These are phyloP conservation scores for Acrobasis consociella DNA, from an alignment of 2,888 invertebrate genomes.

Conservation along the genomic window DNA sequence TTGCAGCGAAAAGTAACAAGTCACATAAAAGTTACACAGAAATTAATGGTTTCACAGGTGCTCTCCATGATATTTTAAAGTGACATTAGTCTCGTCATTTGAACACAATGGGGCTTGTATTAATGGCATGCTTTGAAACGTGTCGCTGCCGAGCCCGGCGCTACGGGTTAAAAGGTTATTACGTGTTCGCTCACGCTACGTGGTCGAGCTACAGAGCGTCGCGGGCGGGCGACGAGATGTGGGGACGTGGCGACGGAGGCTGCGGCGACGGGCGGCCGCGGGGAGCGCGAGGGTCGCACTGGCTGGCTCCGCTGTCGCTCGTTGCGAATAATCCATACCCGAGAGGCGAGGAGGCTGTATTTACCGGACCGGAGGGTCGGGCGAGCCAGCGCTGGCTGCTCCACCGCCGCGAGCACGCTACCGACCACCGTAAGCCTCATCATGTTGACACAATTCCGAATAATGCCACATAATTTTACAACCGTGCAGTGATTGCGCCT, in stretches of 20 bases:
- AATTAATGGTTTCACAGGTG: constrained; percentile 66
- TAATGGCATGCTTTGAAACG: constrained; percentile 66
- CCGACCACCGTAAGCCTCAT: constrained; percentile 49
- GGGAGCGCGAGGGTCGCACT: constrained; percentile 73
- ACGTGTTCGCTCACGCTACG: constrained; percentile 43
- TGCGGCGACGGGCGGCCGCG: constrained; percentile 55
- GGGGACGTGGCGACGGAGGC: constrained; percentile 36
- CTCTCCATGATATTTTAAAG: constrained; percentile 61
- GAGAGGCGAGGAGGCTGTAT: constrained; percentile 76
- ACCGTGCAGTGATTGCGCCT: constrained; percentile 54
- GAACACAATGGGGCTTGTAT: constrained; percentile 58
- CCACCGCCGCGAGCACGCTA: constrained; percentile 49
- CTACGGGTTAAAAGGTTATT: constrained; percentile 49
- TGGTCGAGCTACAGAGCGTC: constrained; percentile 38
- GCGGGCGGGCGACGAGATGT: constrained; percentile 38
- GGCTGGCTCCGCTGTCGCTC: constrained; percentile 66
- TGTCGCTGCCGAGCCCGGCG: constrained; percentile 45
- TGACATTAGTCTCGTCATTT: constrained; percentile 61
- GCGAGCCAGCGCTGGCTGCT: constrained; percentile 62
- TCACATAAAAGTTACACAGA: constrained; percentile 57
- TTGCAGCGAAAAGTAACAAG: constrained; percentile 47
- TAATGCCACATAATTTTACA: constrained; percentile 67
- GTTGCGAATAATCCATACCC: constrained; percentile 78
- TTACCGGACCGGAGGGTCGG: constrained; percentile 77
- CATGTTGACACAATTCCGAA: constrained; percentile 78